phyloP scores from a whole-genome alignment of 2,113 vertebrate genomes.

The Boulengerochromis microlepis region DNA sequence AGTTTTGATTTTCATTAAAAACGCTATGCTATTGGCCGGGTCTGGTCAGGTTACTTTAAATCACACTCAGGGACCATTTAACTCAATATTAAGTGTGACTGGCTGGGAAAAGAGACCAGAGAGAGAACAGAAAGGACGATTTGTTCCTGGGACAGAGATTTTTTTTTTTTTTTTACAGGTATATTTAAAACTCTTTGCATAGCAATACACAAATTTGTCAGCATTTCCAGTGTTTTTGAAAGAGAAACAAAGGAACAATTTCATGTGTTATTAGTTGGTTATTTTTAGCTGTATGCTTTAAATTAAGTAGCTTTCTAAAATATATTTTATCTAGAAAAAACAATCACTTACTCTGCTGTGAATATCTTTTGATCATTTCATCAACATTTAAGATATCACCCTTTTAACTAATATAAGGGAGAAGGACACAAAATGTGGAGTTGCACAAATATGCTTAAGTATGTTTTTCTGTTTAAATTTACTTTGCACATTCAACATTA shows the following conservation, averaged over 20 bases:
- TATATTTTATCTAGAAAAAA: background rate
- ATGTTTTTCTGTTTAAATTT: background rate
- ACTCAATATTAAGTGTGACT: background rate
- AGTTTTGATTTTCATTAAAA: background rate
- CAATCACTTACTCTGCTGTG: background rate
- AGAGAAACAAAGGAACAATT: background rate
- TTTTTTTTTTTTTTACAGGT: background rate
- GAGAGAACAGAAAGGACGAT: background rate
- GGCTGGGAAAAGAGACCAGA: background rate
- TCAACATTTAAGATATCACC: background rate
- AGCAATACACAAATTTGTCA: background rate
- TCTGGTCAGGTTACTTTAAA: background rate
- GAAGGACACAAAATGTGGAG: background rate
- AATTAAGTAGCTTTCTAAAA: background rate
- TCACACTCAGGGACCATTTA: background rate
- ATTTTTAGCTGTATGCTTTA: background rate
- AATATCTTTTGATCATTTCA: background rate
- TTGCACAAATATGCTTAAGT: background rate
- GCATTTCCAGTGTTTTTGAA: background rate
- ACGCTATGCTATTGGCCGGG: accelerated
- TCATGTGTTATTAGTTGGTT: background rate
- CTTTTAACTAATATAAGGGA: background rate
- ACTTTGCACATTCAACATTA: background rate
- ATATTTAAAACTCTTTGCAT: background rate
- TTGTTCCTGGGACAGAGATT: background rate